These are phyloP conservation scores for Isurus oxyrinchus DNA, from an alignment of 2,113 vertebrate species.

Conservation along the genomic window DNA sequence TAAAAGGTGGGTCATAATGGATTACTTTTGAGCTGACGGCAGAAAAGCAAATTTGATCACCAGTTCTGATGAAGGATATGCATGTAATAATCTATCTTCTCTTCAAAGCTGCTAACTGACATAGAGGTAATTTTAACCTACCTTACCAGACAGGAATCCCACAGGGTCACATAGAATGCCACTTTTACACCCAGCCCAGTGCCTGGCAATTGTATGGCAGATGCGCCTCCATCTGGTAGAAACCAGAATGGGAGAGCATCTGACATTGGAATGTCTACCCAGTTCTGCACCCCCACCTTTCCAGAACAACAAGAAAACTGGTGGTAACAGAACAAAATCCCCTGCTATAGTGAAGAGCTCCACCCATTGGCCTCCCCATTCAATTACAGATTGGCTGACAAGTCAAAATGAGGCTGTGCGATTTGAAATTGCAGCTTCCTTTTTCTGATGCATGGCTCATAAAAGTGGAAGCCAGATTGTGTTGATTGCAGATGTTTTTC, in stretches of 20 bases:
- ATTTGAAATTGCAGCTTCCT: neutral
- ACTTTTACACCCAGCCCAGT: neutral
- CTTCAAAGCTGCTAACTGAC: neutral
- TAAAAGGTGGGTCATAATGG: neutral
- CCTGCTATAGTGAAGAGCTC: neutral
- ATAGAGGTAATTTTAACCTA: neutral
- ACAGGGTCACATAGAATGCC: neutral
- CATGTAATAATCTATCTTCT: neutral
- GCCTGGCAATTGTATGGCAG: too few species aligned
- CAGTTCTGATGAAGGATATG: neutral
- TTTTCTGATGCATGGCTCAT: neutral
- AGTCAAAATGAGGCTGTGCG: neutral
- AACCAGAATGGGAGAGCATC: neutral
- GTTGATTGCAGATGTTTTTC: neutral
- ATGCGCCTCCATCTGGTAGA: neutral
- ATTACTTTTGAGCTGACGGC: neutral
- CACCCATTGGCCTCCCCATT: neutral
- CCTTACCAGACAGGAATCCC: neutral
- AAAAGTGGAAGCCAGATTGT: neutral
- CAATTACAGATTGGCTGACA: neutral
- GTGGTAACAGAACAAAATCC: neutral
- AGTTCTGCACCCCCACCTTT: neutral
- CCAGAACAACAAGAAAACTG: neutral
- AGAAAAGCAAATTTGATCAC: neutral
- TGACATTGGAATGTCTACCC: neutral